A percentile compares a stretch with the other conserved stretches of the same genome.
phyloP scores from a whole-genome alignment of 2,113 vertebrate genomes.

The Athene cunicularia region DNA sequence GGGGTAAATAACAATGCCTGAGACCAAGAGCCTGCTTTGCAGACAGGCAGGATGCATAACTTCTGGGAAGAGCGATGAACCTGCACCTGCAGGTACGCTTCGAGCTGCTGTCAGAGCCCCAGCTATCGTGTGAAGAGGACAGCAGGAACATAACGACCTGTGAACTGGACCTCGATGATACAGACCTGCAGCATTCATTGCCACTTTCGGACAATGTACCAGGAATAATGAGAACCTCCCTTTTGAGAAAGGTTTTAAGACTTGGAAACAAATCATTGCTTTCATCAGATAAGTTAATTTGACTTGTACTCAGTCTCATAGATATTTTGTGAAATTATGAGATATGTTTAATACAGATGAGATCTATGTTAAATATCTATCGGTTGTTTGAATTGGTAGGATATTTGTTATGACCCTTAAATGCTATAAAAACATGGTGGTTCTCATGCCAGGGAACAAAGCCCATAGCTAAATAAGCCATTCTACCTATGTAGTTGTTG shows the following conservation, averaged over 20 bases:
- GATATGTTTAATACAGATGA: background rate
- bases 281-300: background rate
- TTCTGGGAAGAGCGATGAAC: background rate
- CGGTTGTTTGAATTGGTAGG: background rate
- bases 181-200: background rate
- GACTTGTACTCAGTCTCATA: background rate
- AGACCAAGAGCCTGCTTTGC: background rate
- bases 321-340: background rate
- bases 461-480: background rate
- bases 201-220: background rate
- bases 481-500: conserved; percentile 8
- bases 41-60: background rate
- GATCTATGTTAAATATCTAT: background rate
- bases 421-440: background rate
- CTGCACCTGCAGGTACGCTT: background rate
- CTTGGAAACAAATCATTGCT: background rate
- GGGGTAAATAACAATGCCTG: background rate
- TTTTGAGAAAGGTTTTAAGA: background rate
- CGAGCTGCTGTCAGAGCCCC: background rate
- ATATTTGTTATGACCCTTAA: background rate
- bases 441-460: background rate
- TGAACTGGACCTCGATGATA: background rate
- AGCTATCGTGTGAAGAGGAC: background rate
- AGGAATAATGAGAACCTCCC: background rate
- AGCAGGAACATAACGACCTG: background rate